A percentile compares a stretch with the other conserved stretches of the same genome.
These are phyloP conservation scores for Speoplatyrhinus poulsoni DNA, from an alignment of 2,113 vertebrate genomes.

Conservation along the genomic window DNA sequence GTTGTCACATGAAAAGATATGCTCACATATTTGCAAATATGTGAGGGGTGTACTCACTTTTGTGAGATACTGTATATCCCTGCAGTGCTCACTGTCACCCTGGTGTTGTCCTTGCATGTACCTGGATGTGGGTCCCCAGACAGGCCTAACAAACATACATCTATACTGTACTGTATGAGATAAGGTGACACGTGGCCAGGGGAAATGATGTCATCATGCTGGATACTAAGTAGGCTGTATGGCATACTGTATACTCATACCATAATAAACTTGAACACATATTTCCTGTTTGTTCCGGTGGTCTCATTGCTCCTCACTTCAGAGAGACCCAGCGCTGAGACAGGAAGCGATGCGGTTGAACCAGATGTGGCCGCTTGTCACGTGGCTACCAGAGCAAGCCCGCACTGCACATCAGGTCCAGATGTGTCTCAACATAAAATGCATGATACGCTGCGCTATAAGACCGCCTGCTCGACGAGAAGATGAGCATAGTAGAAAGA, in stretches of 20 bases:
- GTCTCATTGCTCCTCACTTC: conserved; percentile 23
- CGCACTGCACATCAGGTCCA: conserved; percentile 18
- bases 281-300: conserved; percentile 21
- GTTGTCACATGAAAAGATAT: too few species aligned
- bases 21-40: too few species aligned
- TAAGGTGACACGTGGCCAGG: too few species aligned
- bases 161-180: too few species aligned
- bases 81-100: too few species aligned
- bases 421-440: conserved; percentile 36
- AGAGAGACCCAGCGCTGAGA: conserved; percentile 29
- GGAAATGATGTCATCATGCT: too few species aligned
- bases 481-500: neutral
- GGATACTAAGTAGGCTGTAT: too few species aligned
- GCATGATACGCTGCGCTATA: neutral
- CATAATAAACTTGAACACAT: conserved; percentile 5
- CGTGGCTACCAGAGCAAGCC: conserved; percentile 44
- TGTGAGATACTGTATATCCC: too few species aligned
- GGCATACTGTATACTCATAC: neutral
- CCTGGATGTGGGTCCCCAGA: too few species aligned
- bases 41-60: too few species aligned
- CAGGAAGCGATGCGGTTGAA: conserved; percentile 25
- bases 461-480: neutral
- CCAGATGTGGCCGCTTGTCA: conserved; percentile 45
- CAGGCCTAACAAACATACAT: too few species aligned
- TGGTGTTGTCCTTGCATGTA: too few species aligned